These are phyloP conservation scores for Glyptemys insculpta DNA, from an alignment of 2,797 vertebrate genomes.

Conservation along the genomic window DNA sequence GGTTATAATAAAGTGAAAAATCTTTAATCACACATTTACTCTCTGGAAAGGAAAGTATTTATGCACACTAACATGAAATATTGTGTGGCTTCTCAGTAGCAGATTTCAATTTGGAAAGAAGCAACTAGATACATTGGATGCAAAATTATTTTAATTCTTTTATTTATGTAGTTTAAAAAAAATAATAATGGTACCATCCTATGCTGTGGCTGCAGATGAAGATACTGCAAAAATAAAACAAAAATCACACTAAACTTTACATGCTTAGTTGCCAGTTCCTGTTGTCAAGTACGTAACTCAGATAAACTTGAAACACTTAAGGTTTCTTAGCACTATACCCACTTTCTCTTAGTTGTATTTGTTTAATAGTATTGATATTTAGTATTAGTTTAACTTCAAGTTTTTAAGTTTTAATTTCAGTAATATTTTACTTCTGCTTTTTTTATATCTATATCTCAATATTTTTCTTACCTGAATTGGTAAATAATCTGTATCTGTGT, in stretches of 20 bases:
- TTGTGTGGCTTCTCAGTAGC: not conserved
- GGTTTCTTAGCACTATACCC: not conserved
- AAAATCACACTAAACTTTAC: not conserved
- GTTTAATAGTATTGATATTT: not conserved
- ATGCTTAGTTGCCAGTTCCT: not conserved
- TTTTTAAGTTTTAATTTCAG: not conserved
- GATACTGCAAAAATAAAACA: not conserved
- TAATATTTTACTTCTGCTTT: not conserved
- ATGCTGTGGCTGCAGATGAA: not conserved
- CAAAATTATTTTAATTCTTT: not conserved
- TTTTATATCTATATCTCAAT: not conserved
- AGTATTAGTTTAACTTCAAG: not conserved
- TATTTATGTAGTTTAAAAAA: not conserved
- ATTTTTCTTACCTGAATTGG: not conserved
- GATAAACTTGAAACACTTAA: not conserved
- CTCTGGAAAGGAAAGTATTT: not conserved
- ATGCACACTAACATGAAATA: not conserved
- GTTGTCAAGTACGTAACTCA: not conserved
- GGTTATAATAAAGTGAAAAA: not conserved
- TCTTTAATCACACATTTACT: not conserved
- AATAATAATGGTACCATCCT: rapidly evolving
- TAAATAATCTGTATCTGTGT: not conserved
- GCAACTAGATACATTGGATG: not conserved
- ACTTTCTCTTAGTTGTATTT: not conserved
- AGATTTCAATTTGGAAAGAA: not conserved